These are phyloP conservation scores for Hypena proboscidalis DNA, from an alignment of 2,888 invertebrate species.

Conservation along the genomic window DNA sequence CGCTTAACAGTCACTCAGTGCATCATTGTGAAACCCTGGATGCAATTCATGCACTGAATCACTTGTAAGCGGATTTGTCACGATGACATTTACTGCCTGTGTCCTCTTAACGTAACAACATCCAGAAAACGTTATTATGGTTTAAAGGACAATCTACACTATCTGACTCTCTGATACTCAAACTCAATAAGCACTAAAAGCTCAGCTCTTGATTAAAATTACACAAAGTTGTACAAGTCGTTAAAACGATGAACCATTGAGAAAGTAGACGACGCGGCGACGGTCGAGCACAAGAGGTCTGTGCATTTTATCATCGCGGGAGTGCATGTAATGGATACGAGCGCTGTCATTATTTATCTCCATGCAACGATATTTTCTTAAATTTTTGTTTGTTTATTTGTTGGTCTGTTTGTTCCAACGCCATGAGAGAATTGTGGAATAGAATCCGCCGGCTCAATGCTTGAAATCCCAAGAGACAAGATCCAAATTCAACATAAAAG, in stretches of 20 bases:
- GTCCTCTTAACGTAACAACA: too few relatives aligned
- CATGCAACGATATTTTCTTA: not conserved
- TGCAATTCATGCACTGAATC: too few relatives aligned
- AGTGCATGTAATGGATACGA: not conserved
- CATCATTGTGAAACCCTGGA: too few relatives aligned
- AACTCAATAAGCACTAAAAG: not conserved
- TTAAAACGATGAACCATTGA: constrained; percentile 7
- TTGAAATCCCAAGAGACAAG: not conserved
- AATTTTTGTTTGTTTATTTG: constrained; percentile 7
- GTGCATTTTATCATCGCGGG: not conserved
- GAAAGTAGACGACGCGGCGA: constrained; percentile 1
- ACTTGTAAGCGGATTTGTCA: too few relatives aligned
- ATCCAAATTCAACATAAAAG: constrained; percentile 2
- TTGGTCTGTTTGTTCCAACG: not conserved
- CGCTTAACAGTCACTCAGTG: too few relatives aligned
- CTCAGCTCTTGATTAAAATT: not conserved
- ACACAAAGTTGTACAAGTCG: not conserved
- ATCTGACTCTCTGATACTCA: too few relatives aligned
- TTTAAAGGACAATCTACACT: too few relatives aligned
- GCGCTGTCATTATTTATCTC: not conserved
- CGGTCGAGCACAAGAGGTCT: not conserved
- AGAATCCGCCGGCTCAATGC: constrained; percentile 2
- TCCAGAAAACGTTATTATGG: too few relatives aligned
- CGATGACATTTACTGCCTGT: too few relatives aligned
- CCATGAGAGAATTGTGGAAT: not conserved